Conservation (phyloP, 2,113 vertebrate genomes). For the Trichomycterus rosablanca region DNA sequence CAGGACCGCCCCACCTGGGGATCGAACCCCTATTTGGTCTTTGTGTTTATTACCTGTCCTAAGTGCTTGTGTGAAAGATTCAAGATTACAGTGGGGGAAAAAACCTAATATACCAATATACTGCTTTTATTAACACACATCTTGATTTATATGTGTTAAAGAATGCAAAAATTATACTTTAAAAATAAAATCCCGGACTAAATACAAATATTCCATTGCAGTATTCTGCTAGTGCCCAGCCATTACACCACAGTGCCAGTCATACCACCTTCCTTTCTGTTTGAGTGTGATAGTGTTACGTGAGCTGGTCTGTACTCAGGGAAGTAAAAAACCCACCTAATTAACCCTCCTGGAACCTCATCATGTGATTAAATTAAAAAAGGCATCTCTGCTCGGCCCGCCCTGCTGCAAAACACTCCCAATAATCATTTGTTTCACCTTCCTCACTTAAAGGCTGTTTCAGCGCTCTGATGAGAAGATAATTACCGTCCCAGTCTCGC, state of each 20-base stretch:
- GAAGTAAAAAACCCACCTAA: conserved; percentile 86
- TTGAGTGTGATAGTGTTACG: conserved; percentile 74
- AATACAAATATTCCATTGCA: too few relatives aligned
- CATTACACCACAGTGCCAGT: conserved; percentile 63
- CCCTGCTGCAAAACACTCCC: conserved; percentile 81
- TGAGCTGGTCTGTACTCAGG: conserved; percentile 54
- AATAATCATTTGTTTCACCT: conserved; percentile 92
- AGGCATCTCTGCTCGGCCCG: conserved; percentile 75
- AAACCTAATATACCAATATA: too few relatives aligned
- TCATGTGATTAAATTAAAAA: conserved; percentile 93
- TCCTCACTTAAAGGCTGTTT: conserved; percentile 94
- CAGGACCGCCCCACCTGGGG: too few relatives aligned
- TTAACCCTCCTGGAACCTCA: conserved; percentile 90
- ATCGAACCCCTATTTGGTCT: too few relatives aligned
- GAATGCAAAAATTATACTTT: too few relatives aligned
- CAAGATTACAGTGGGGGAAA: too few relatives aligned
- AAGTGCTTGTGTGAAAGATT: too few relatives aligned
- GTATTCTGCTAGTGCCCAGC: too few relatives aligned
- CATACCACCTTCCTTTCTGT: conserved; percentile 67
- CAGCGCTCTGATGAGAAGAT: conserved; percentile 86
- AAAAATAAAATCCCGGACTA: too few relatives aligned
- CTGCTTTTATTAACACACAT: too few relatives aligned
- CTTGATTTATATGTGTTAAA: too few relatives aligned
- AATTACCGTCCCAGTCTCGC: conserved; percentile 94
- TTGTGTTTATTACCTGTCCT: too few relatives aligned